Evolutionary conservation across 2,888 invertebrate species (phyloP).

Genomic region (Drosophila multiciliata): DNA sequence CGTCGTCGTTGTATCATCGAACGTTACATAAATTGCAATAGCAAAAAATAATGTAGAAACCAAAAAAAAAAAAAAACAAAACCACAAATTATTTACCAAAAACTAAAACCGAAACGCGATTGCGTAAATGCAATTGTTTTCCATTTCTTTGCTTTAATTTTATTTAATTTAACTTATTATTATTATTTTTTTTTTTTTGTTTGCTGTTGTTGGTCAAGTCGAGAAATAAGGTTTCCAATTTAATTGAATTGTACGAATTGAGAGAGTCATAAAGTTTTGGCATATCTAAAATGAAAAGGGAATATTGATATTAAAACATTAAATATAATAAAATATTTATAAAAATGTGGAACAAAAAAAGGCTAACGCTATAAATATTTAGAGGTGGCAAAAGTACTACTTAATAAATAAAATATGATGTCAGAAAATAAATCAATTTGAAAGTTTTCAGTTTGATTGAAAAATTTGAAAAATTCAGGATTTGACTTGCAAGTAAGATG

Average conservation of each 20-base stretch:
- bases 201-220: slow-evolving; percentile 7
- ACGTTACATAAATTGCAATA: slow-evolving; percentile 54
- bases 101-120: slow-evolving; percentile 31
- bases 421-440: too few relatives aligned
- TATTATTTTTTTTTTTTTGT: background rate
- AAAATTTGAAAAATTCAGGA: too few relatives aligned
- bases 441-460: too few relatives aligned
- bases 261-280: slow-evolving; percentile 3
- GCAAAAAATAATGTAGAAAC: slow-evolving; percentile 22
- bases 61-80: slow-evolving; percentile 10
- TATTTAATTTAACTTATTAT: background rate
- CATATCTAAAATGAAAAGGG: background rate
- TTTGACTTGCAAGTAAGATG: too few relatives aligned
- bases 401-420: background rate
- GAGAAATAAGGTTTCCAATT: slow-evolving; percentile 14
- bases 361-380: background rate
- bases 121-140: slow-evolving; percentile 42
- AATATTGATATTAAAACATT: background rate
- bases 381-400: background rate
- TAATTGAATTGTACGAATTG: slow-evolving; percentile 12
- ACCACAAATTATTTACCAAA: background rate
- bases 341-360: too few relatives aligned
- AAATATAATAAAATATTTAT: too few relatives aligned
- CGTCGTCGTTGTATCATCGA: slow-evolving; percentile 38
- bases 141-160: background rate